phyloP scores from a whole-genome alignment of 2,113 vertebrate species.

The Muntiacus reevesi region DNA sequence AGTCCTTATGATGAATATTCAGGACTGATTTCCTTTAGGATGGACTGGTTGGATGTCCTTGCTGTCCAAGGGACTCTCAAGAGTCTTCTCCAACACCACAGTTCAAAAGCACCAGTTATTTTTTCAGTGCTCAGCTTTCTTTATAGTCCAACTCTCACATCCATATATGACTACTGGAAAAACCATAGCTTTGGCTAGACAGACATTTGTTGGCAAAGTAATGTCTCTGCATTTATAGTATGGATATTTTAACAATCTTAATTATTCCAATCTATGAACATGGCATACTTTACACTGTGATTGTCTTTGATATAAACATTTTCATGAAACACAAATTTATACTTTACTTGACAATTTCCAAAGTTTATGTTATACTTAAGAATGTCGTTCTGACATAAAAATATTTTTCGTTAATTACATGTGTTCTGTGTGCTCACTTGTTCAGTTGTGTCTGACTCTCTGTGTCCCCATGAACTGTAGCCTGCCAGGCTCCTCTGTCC shows the following conservation, averaged over 20 bases:
- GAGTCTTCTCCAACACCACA: not conserved
- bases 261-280: not conserved
- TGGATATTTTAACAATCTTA: not conserved
- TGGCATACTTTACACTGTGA: not conserved
- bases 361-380: not conserved
- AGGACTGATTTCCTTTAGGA: not conserved
- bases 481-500: not conserved
- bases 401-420: not conserved
- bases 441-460: not conserved
- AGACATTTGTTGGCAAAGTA: not conserved
- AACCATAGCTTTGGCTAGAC: not conserved
- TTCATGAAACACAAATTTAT: not conserved
- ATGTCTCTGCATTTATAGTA: not conserved
- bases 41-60: not conserved
- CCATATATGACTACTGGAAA: not conserved
- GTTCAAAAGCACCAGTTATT: not conserved
- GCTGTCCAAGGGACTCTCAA: not conserved
- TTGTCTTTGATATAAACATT: not conserved
- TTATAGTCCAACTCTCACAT: not conserved
- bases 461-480: not conserved
- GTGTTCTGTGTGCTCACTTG: not conserved
- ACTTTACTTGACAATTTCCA: not conserved
- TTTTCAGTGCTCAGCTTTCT: not conserved
- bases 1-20: not conserved
- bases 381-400: not conserved